phyloP scores from a whole-genome alignment of 2,113 vertebrate species.

The Nymphicus hollandicus region DNA sequence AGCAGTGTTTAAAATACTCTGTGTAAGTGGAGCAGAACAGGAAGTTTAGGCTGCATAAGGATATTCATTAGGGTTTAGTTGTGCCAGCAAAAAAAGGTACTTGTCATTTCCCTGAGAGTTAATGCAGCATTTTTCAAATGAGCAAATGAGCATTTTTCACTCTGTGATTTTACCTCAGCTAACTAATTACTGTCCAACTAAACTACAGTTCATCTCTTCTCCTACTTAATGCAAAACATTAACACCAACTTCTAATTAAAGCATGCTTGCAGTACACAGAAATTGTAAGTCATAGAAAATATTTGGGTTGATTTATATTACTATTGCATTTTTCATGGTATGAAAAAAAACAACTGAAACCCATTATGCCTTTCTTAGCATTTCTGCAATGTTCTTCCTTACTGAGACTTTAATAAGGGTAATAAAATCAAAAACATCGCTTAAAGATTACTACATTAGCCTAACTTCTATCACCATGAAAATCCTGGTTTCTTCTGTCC shows the following conservation, averaged over 20 bases:
- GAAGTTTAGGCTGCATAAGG: neutral
- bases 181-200: slow-evolving; percentile 30
- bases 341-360: neutral
- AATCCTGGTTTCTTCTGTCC: neutral
- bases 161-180: neutral
- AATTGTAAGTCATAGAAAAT: slow-evolving; percentile 31
- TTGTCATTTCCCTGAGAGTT: neutral
- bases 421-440: neutral
- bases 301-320: neutral
- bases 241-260: slow-evolving; percentile 19
- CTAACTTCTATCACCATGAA: neutral
- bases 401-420: neutral
- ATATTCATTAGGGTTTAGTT: neutral
- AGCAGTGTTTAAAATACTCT: neutral
- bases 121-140: too few species aligned
- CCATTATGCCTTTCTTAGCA: neutral
- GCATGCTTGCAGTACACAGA: slow-evolving; percentile 28
- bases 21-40: neutral
- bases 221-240: neutral
- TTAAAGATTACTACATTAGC: neutral
- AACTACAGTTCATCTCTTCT: slow-evolving; percentile 5
- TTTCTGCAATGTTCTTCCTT: neutral
- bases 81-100: neutral
- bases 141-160: slow-evolving; percentile 33
- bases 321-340: neutral